phyloP scores from a whole-genome alignment of 2,113 vertebrate species.

The Oryzias melastigma region DNA sequence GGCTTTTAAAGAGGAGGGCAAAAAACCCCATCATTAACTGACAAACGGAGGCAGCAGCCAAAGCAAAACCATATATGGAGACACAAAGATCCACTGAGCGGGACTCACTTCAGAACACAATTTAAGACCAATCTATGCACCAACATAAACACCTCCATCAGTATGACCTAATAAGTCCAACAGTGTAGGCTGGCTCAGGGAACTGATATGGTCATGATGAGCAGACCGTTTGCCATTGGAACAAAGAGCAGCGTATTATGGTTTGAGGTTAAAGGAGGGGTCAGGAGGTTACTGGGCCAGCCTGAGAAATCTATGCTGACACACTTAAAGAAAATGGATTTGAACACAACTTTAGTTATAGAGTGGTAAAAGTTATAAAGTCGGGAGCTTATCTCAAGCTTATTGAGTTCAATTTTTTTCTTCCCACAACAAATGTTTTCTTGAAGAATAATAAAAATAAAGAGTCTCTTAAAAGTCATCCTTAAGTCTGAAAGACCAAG shows the following conservation, averaged over 20 bases:
- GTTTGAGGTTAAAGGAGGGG: conserved; percentile 23
- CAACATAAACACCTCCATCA: conserved; percentile 51
- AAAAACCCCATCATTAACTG: conserved; percentile 50
- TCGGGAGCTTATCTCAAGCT: too few relatives aligned
- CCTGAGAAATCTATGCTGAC: too few relatives aligned
- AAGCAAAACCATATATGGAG: conserved; percentile 53
- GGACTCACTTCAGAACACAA: conserved; percentile 33
- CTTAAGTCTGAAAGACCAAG: too few relatives aligned
- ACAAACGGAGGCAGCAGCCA: conserved; percentile 40
- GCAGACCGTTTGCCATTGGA: conserved; percentile 36
- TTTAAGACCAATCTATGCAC: conserved; percentile 41
- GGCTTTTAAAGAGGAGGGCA: conserved; percentile 13
- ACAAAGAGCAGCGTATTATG: conserved; percentile 29
- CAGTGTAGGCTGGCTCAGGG: conserved; percentile 15
- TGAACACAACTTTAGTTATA: too few relatives aligned
- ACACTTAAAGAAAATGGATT: too few relatives aligned
- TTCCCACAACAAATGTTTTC: too few relatives aligned
- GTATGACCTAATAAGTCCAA: conserved; percentile 71
- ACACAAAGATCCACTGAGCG: conserved; percentile 16
- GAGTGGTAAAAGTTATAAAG: too few relatives aligned
- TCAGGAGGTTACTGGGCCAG: background rate
- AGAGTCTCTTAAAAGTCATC: too few relatives aligned
- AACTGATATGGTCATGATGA: conserved; percentile 58
- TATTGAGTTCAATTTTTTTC: too few relatives aligned
- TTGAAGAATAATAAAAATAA: too few relatives aligned